These are phyloP conservation scores for Dromas ardeola DNA, from an alignment of 2,113 vertebrate genomes.

Conservation along the genomic window DNA sequence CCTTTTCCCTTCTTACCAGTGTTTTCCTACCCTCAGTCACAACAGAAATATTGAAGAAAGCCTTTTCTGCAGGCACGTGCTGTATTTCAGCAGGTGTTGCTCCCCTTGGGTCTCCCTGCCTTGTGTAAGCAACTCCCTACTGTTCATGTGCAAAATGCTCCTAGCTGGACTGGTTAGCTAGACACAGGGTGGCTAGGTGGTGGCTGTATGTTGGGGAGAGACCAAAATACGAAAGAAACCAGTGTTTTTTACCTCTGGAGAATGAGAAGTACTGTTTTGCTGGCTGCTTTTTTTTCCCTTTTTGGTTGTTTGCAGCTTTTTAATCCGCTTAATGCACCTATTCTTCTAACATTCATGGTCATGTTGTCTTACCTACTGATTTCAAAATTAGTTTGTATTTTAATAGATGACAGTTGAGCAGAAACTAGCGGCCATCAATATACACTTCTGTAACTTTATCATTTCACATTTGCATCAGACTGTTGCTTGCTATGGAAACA, in stretches of 20 bases:
- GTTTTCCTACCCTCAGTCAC: not conserved
- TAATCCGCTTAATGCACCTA: not conserved
- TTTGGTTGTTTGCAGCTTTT: not conserved
- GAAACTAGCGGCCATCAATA: not conserved
- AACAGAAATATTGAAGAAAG: not conserved
- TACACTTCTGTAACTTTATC: not conserved
- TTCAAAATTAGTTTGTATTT: not conserved
- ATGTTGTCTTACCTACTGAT: fast-evolving
- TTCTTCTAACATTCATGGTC: not conserved
- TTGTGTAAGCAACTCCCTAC: not conserved
- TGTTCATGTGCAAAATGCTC: not conserved
- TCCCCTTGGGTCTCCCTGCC: not conserved
- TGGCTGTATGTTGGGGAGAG: not conserved
- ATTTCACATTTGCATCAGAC: not conserved
- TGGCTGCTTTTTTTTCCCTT: not conserved
- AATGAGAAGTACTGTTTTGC: not conserved
- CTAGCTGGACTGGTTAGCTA: not conserved
- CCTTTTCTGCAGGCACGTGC: not conserved
- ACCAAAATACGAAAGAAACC: fast-evolving
- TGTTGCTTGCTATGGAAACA: constrained; percentile 29
- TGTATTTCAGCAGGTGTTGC: not conserved
- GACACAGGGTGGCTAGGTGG: not conserved
- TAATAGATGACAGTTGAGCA: not conserved
- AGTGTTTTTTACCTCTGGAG: fast-evolving
- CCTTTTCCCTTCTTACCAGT: not conserved